phyloP scores from a whole-genome alignment of 2,888 invertebrate genomes.

The Cotesia congregata region DNA sequence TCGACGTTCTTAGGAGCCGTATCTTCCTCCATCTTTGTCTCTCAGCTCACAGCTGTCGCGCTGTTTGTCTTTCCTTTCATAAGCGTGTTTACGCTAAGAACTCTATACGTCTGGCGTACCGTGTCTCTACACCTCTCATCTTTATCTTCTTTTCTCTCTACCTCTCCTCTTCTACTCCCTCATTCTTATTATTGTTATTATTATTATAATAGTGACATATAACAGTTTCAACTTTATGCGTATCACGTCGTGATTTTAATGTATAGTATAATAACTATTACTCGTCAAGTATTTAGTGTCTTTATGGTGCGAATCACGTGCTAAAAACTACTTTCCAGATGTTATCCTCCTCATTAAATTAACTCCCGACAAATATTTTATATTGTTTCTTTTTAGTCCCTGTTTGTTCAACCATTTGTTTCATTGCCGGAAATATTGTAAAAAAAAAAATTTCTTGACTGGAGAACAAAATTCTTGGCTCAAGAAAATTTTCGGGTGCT shows the following conservation, averaged over 20 bases:
- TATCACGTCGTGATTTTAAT: conserved; percentile 37
- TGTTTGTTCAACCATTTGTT: no score
- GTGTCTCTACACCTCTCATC: conserved; percentile 31
- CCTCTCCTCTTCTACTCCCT: background rate
- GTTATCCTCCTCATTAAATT: conserved; percentile 25
- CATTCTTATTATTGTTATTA: background rate
- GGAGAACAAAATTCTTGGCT: no score
- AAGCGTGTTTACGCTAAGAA: conserved; percentile 41
- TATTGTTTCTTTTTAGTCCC: no score
- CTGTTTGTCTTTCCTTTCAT: conserved; percentile 44
- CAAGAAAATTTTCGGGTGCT: no score
- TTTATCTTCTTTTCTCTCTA: conserved; percentile 10
- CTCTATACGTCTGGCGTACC: conserved; percentile 33
- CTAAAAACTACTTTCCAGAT: conserved; percentile 19
- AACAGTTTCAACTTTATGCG: conserved; percentile 27
- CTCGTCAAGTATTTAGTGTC: conserved; percentile 20
- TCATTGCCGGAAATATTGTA: no score
- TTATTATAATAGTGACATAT: background rate
- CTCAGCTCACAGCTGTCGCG: conserved; percentile 35
- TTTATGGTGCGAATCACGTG: conserved; percentile 36
- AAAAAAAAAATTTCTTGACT: no score
- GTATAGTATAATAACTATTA: conserved; percentile 21
- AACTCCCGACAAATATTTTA: conserved; percentile 18
- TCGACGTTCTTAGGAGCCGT: conserved; percentile 10
- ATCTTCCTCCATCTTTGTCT: conserved; percentile 37